Conservation (phyloP, 2,113 vertebrate species). For the Chunga burmeisteri region DNA sequence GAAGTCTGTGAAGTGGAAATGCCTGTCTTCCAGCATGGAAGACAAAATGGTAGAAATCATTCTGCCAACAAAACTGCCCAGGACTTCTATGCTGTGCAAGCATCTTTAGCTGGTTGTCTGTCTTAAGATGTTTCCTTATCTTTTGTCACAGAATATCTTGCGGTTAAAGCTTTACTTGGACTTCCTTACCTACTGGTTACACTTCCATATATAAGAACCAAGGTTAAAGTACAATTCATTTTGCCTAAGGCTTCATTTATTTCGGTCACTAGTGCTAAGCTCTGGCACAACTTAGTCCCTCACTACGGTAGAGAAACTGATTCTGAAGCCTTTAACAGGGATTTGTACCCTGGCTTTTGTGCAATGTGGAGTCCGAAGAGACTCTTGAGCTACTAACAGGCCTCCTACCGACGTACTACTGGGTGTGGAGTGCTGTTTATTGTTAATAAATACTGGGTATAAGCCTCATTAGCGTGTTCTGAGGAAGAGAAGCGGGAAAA, state of each 20-base stretch:
- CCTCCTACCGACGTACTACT: no score
- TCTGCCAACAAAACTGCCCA: no score
- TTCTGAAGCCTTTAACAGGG: rapidly evolving
- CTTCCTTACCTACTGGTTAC: neutral
- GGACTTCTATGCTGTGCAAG: no score
- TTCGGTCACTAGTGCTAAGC: no score
- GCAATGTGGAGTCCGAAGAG: neutral
- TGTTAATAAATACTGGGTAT: no score
- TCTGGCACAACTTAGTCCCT: neutral
- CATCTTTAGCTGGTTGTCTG: neutral
- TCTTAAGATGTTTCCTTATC: neutral
- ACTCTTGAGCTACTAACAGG: neutral
- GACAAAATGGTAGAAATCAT: neutral
- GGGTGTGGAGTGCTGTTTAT: neutral
- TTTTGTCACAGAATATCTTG: neutral
- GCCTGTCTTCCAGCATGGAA: neutral
- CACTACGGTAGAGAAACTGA: rapidly evolving
- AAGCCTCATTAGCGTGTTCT: neutral
- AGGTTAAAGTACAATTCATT: neutral
- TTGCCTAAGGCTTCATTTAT: neutral
- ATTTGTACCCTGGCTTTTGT: neutral
- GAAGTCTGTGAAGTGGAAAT: neutral
- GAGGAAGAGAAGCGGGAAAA: rapidly evolving
- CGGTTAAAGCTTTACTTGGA: neutral
- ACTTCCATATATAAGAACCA: neutral